Evolutionary conservation across 2,888 invertebrate species (phyloP).

Genomic region (Norana najaformis): DNA sequence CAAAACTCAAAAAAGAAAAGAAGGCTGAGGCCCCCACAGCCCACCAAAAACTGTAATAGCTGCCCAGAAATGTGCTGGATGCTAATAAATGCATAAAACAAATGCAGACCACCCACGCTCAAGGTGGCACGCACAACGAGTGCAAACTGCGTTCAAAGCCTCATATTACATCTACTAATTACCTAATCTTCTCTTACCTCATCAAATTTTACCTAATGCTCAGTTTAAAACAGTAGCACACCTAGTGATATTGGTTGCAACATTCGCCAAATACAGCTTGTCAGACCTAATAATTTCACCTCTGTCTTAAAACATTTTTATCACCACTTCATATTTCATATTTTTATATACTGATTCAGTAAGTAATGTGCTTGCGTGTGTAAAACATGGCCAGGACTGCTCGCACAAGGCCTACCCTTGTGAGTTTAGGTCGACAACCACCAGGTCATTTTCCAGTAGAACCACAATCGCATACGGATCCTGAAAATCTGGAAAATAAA

Average conservation of each 20-base stretch:
- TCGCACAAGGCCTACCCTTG: slow-evolving; percentile 69
- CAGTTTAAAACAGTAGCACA: too few relatives aligned
- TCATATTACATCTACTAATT: too few relatives aligned
- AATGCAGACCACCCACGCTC: too few relatives aligned
- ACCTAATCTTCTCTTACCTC: too few relatives aligned
- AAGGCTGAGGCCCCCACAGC: too few relatives aligned
- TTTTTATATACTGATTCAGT: neutral
- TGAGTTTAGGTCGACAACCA: slow-evolving; percentile 92
- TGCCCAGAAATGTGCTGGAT: too few relatives aligned
- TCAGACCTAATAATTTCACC: neutral
- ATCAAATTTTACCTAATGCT: too few relatives aligned
- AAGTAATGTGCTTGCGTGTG: neutral
- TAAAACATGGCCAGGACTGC: neutral
- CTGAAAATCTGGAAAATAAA: slow-evolving; percentile 76
- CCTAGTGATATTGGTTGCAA: neutral
- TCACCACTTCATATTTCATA: neutral
- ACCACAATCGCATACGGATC: slow-evolving; percentile 98
- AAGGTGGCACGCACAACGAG: too few relatives aligned
- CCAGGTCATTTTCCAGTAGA: slow-evolving; percentile 93
- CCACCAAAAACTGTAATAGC: too few relatives aligned
- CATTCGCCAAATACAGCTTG: neutral
- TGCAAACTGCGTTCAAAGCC: too few relatives aligned
- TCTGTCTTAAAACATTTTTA: neutral
- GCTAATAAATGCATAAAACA: too few relatives aligned
- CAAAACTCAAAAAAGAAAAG: too few relatives aligned